Conservation (phyloP, 2,888 invertebrate genomes). For the Rugalucina vietnamica region DNA sequence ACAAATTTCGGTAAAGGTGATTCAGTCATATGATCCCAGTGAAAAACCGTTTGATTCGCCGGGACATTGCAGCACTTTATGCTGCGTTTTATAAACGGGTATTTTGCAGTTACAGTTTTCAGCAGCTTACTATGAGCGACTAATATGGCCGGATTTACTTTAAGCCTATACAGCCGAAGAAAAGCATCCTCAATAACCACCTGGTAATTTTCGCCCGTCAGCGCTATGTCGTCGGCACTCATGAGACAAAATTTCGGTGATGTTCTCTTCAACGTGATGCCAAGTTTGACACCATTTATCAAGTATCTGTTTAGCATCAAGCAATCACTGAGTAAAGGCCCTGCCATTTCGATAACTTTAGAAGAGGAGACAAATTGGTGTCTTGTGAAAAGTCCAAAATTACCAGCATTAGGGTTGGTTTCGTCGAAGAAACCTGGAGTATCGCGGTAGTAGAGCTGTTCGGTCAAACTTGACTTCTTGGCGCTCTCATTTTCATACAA, state of each 20-base stretch:
- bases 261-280: not conserved
- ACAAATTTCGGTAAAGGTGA: slow-evolving; percentile 17
- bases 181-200: slow-evolving; percentile 23
- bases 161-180: slow-evolving; percentile 9
- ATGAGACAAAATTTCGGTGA: slow-evolving; percentile 16
- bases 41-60: slow-evolving; percentile 17
- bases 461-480: not conserved
- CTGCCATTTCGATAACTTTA: slow-evolving; percentile 7
- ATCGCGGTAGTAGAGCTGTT: not conserved
- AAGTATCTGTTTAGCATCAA: slow-evolving; percentile 22
- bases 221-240: not conserved
- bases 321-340: slow-evolving; percentile 1
- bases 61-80: slow-evolving; percentile 17
- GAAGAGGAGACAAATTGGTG: not conserved
- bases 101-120: slow-evolving; percentile 18
- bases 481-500: not conserved
- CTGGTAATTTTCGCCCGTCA: slow-evolving; percentile 8
- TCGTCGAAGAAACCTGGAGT: slow-evolving; percentile 2
- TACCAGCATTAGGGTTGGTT: not conserved
- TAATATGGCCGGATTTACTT: slow-evolving; percentile 22
- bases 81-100: slow-evolving; percentile 4
- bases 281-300: slow-evolving; percentile 8
- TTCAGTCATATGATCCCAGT: slow-evolving; percentile 22
- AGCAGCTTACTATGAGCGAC: slow-evolving; percentile 15
- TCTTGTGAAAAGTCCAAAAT: slow-evolving; percentile 16